phyloP scores from a whole-genome alignment of 1,140 invertebrate genomes.

The Meloidogyne floridensis region DNA sequence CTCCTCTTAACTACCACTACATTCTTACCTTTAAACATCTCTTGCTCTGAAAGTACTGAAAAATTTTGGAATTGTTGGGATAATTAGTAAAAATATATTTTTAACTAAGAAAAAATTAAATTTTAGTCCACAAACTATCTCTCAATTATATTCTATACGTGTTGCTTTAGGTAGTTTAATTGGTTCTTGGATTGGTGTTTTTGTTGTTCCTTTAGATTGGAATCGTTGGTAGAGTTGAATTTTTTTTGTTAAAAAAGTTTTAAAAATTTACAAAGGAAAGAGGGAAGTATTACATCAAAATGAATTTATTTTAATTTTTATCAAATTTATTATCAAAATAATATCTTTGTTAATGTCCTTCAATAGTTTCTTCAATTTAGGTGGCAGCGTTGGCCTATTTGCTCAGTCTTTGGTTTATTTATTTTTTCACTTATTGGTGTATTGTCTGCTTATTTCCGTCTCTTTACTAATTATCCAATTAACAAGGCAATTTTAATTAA shows the following conservation, averaged over 20 bases:
- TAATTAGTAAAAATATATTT: conserved; percentile 10
- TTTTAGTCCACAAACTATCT: conserved; percentile 42
- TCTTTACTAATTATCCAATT: conserved; percentile 28
- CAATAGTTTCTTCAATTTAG: neutral
- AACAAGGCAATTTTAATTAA: neutral
- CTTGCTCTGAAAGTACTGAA: neutral
- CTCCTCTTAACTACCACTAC: conserved; percentile 11
- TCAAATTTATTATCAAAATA: neutral
- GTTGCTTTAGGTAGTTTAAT: conserved; percentile 70
- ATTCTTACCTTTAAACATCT: neutral
- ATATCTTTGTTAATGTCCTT: too few relatives aligned
- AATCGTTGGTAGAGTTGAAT: conserved; percentile 74
- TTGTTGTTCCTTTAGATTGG: conserved; percentile 88
- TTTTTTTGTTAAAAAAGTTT: too few relatives aligned
- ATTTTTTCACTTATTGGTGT: conserved; percentile 38
- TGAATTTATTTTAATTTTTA: conserved; percentile 6
- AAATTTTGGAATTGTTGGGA: conserved; percentile 30
- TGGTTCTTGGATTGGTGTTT: conserved; percentile 83
- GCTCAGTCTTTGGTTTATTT: conserved; percentile 45
- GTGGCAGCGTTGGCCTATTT: conserved; percentile 45
- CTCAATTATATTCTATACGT: conserved; percentile 39
- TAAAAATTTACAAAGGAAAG: too few relatives aligned
- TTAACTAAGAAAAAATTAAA: neutral
- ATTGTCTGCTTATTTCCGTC: conserved; percentile 22
- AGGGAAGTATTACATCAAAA: too few relatives aligned